Conservation (phyloP, 2,113 vertebrate species). For the Neolamprologus brichardi region DNA sequence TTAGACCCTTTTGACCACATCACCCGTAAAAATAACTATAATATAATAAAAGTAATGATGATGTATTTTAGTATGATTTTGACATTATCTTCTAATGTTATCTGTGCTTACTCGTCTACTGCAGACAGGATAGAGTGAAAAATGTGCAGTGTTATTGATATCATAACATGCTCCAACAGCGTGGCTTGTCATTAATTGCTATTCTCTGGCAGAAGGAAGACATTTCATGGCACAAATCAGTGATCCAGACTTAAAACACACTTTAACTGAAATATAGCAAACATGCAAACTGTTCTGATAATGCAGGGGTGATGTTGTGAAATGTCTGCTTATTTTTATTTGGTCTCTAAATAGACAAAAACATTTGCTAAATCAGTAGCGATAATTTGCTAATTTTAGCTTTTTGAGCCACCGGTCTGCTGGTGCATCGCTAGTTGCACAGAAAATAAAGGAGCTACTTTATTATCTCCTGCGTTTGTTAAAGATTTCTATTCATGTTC, state of each 20-base stretch:
- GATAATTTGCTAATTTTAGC: background rate
- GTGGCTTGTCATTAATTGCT: background rate
- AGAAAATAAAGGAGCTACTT: background rate
- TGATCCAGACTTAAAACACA: background rate
- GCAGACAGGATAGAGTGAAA: background rate
- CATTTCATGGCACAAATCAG: background rate
- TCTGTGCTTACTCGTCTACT: background rate
- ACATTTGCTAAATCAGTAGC: background rate
- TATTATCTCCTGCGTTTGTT: fast-evolving
- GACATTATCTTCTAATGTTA: background rate
- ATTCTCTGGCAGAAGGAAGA: background rate
- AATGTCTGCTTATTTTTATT: background rate
- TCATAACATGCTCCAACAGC: background rate
- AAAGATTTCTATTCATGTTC: background rate
- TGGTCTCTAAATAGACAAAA: background rate
- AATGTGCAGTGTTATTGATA: background rate
- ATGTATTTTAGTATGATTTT: background rate
- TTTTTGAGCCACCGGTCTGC: background rate
- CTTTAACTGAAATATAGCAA: background rate
- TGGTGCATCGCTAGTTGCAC: background rate
- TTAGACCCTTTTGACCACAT: background rate
- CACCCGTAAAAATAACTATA: background rate
- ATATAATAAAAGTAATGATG: fast-evolving
- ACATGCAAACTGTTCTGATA: background rate
- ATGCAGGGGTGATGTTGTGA: background rate